phyloP scores from a whole-genome alignment of 2,797 vertebrate species.

The Bryconaethiops microstoma region DNA sequence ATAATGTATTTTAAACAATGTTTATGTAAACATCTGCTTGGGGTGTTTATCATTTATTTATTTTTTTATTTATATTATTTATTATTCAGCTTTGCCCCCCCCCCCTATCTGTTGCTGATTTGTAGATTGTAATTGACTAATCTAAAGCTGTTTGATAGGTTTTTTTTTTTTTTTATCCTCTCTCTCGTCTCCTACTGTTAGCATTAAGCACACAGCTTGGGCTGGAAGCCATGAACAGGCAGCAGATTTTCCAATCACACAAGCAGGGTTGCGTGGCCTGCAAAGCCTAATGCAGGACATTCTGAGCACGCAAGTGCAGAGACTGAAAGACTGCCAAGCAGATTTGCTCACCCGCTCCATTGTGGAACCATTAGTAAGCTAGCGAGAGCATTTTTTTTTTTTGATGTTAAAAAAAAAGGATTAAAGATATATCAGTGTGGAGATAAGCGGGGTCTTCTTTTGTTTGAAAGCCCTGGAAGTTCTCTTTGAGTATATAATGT shows the following conservation, averaged over 20 bases:
- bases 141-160: slow-evolving; percentile 52
- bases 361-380: slow-evolving; percentile 6
- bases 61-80: slow-evolving; percentile 67
- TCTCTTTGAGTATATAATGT: neutral
- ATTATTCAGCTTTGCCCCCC: slow-evolving; percentile 27
- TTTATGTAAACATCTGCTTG: slow-evolving; percentile 79
- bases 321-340: slow-evolving; percentile 18
- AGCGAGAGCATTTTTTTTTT: neutral
- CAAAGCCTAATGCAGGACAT: neutral
- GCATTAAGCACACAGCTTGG: slow-evolving; percentile 1
- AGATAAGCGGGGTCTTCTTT: slow-evolving; percentile 1
- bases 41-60: slow-evolving; percentile 70
- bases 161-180: neutral
- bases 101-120: slow-evolving; percentile 62
- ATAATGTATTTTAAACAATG: slow-evolving; percentile 74
- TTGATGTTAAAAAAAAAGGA: neutral
- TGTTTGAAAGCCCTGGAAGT: neutral
- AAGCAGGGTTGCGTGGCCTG: neutral
- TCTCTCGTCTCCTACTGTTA: neutral
- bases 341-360: neutral
- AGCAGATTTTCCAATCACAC: slow-evolving; percentile 14
- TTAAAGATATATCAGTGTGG: neutral
- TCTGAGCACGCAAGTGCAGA: neutral
- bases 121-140: slow-evolving; percentile 68
- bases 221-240: slow-evolving; percentile 31